Conservation (phyloP, 2,888 invertebrate species). For the Ischnus inquisitorius region DNA sequence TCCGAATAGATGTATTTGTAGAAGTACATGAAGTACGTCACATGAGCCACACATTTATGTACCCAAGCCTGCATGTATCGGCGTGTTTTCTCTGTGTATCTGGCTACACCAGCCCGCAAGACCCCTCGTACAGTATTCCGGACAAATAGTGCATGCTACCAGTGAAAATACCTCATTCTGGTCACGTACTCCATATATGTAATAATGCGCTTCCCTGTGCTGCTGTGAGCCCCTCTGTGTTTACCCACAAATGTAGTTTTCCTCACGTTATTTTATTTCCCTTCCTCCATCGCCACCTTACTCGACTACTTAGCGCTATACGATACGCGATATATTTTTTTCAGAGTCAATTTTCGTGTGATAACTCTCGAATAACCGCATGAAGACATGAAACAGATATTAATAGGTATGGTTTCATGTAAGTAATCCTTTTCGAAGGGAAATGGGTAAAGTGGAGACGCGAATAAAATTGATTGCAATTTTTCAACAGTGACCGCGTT, state of each 20-base stretch:
- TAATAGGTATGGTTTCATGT: no score
- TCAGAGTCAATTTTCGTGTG: no score
- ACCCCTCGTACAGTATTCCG: conserved; percentile 59
- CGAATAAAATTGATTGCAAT: no score
- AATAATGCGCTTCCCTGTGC: conserved; percentile 64
- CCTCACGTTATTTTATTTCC: conserved; percentile 60
- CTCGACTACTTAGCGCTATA: not conserved
- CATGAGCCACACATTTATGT: conserved; percentile 39
- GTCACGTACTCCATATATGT: conserved; percentile 71
- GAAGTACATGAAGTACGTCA: not conserved
- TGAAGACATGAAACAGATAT: no score
- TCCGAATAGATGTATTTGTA: not conserved
- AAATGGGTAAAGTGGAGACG: no score
- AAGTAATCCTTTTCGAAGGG: no score
- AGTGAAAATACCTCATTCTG: conserved; percentile 67
- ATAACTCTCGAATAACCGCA: no score
- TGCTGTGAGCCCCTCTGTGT: conserved; percentile 49
- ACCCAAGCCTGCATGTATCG: conserved; percentile 31
- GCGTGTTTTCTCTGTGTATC: conserved; percentile 27
- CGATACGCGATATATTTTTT: not conserved
- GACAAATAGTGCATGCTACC: conserved; percentile 65
- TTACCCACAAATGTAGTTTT: conserved; percentile 70
- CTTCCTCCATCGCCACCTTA: conserved; percentile 5
- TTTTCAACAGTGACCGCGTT: no score
- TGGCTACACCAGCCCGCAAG: conserved; percentile 28